Evolutionary conservation across 2,797 vertebrate species (phyloP).

Genomic region (Furcifer pardalis): DNA sequence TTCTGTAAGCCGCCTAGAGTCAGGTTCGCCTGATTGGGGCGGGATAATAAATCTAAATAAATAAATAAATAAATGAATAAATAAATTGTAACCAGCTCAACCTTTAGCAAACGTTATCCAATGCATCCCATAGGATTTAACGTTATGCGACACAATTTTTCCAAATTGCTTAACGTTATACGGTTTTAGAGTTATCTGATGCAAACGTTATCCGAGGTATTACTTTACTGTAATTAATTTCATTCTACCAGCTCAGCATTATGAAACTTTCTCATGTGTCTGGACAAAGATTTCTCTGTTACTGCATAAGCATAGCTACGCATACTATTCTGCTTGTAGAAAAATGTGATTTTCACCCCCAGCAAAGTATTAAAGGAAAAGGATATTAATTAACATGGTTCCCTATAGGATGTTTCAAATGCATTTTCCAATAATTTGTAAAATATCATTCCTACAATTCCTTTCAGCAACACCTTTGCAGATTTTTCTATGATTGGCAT

Average conservation of each 20-base stretch:
- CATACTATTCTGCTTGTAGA: constrained; percentile 50
- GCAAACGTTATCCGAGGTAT: too few species aligned
- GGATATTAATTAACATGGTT: constrained; percentile 25
- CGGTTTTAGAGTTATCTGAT: too few species aligned
- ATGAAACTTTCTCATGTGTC: neutral
- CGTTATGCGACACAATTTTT: too few species aligned
- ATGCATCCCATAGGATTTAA: too few species aligned
- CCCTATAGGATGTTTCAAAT: constrained; percentile 31
- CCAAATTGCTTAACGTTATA: too few species aligned
- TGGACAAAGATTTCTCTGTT: constrained; percentile 46
- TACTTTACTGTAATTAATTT: constrained; percentile 56
- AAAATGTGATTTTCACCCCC: constrained; percentile 30
- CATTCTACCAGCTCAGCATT: constrained; percentile 37
- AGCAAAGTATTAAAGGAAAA: constrained; percentile 44
- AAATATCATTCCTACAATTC: constrained; percentile 8
- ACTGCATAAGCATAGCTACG: constrained; percentile 51
- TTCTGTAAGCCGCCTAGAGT: too few species aligned
- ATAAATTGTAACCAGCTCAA: too few species aligned
- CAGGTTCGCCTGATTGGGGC: too few species aligned
- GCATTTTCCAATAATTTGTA: constrained; percentile 39
- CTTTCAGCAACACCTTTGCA: constrained; percentile 51
- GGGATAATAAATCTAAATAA: too few species aligned
- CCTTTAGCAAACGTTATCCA: too few species aligned
- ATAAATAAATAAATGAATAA: too few species aligned
- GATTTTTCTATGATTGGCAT: neutral